Evolutionary conservation across 2,113 vertebrate species (phyloP), one percentile per base, ranked within the genome.

Genomic region (Atlantisia rogersi): DNA sequence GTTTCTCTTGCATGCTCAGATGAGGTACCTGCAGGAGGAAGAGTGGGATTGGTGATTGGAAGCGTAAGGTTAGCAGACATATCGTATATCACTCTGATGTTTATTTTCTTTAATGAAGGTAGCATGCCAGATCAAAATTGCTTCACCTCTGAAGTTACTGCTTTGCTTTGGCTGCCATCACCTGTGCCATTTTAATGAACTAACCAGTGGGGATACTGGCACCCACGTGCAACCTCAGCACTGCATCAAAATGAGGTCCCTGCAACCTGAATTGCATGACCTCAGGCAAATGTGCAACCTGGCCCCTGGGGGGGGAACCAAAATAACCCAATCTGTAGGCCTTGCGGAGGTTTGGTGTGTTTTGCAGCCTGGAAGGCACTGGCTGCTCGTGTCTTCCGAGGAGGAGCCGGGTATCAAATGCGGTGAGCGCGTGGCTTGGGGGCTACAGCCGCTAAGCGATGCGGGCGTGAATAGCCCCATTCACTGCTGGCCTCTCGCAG

Each of bases 221-320:
- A 77, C 35, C 15, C 56, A 3, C 1, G 0, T 8, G 32, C 37
- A n/a, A 37, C 4, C 0, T 4, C 44, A 68, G 25, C 4, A 0
- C 55, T 10, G 18, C 31, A 42, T 31, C 1, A 1, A 18, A 16
- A 18, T 22, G 64, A 77, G 40, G 2, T 16, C 71, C 0, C 1
- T 29, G 31, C 40, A 20, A 3, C 78, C 13, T 1, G 2, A 39
- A 7, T 50, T 22, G 12, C 0, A 0, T 52, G 56, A 13, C 3
- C 11, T 53, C 0, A 55, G 62, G 26, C 24, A 31, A 12, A 14
- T 0, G 2, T 32, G 9, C 32, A 77, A 31, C 63, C n/a, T 74
- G 50, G 40, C 37, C 22, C 31, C 24, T 35, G 44, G 17, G n/a
- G 53, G 39, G 15, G n/a, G 48, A 31, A 3, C 2, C 26, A 2